These are phyloP conservation scores for Melitaea athalia DNA, from an alignment of 2,888 invertebrate species.

Conservation along the genomic window DNA sequence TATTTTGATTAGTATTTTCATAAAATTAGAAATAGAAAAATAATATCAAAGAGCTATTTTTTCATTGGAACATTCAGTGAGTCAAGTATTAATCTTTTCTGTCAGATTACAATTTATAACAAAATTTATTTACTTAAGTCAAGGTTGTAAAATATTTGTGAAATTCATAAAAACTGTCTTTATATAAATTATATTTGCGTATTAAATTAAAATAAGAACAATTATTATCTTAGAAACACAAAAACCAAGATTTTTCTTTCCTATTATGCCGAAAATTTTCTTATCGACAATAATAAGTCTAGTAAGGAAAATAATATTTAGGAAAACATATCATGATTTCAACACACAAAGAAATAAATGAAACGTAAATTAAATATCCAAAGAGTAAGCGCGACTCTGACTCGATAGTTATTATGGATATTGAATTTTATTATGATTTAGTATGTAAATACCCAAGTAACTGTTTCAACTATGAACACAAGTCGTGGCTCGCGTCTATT, in stretches of 20 bases:
- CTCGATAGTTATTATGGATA: slow-evolving; percentile 66
- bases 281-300: slow-evolving; percentile 65
- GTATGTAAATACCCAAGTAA: slow-evolving; percentile 64
- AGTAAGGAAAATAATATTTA: slow-evolving; percentile 63
- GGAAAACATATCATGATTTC: slow-evolving; percentile 65
- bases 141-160: slow-evolving; percentile 48
- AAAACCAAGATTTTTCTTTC: slow-evolving; percentile 48
- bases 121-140: slow-evolving; percentile 51
- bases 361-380: slow-evolving; percentile 55
- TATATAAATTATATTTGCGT: slow-evolving; percentile 50
- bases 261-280: slow-evolving; percentile 73
- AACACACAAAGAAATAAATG: slow-evolving; percentile 68
- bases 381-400: slow-evolving; percentile 56
- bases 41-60: slow-evolving; percentile 79
- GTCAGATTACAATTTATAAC: slow-evolving; percentile 39
- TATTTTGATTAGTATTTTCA: slow-evolving; percentile 71
- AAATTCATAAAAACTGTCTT: slow-evolving; percentile 36
- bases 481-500: slow-evolving; percentile 73
- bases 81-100: slow-evolving; percentile 53
- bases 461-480: slow-evolving; percentile 79
- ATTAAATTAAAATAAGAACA: slow-evolving; percentile 57
- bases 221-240: slow-evolving; percentile 63
- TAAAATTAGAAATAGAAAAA: slow-evolving; percentile 82
- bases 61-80: slow-evolving; percentile 73
- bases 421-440: slow-evolving; percentile 69